phyloP scores from a whole-genome alignment of 2,797 vertebrate genomes.

The Mus caroli region DNA sequence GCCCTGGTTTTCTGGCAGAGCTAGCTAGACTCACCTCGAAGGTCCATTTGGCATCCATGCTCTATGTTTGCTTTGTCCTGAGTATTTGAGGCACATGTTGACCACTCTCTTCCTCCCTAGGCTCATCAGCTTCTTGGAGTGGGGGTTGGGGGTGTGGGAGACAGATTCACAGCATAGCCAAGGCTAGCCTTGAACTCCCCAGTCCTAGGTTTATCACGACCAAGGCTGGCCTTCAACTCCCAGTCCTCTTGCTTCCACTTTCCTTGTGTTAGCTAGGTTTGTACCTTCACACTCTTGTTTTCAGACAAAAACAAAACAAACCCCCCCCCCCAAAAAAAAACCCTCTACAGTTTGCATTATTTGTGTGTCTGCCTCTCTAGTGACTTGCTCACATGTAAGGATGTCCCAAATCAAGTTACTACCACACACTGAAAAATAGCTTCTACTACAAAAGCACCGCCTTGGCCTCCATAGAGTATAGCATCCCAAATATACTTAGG shows the following conservation, averaged over 20 bases:
- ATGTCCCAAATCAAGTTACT: background rate
- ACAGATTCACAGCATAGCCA: background rate
- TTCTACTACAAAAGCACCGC: background rate
- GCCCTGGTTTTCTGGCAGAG: too few relatives aligned
- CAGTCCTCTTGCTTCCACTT: background rate
- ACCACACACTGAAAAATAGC: background rate
- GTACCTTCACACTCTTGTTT: background rate
- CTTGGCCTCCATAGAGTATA: background rate
- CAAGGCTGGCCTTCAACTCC: too few relatives aligned
- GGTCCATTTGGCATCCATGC: background rate
- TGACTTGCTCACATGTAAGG: background rate
- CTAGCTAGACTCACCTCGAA: background rate
- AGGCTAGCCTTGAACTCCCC: background rate
- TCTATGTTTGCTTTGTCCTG: background rate
- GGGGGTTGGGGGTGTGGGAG: background rate
- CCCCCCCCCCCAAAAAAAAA: background rate
- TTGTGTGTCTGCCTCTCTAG: background rate
- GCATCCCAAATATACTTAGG: background rate
- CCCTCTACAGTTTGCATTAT: background rate
- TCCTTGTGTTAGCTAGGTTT: background rate
- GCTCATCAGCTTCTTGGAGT: background rate
- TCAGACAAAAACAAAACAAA: background rate
- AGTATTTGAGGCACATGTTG: background rate
- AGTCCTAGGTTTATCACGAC: too few relatives aligned
- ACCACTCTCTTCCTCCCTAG: background rate